A percentile compares a stretch with the other conserved stretches of the same genome.
Evolutionary conservation across 2,113 vertebrate species (phyloP).

Genomic region (Notarius quadriscutis): DNA sequence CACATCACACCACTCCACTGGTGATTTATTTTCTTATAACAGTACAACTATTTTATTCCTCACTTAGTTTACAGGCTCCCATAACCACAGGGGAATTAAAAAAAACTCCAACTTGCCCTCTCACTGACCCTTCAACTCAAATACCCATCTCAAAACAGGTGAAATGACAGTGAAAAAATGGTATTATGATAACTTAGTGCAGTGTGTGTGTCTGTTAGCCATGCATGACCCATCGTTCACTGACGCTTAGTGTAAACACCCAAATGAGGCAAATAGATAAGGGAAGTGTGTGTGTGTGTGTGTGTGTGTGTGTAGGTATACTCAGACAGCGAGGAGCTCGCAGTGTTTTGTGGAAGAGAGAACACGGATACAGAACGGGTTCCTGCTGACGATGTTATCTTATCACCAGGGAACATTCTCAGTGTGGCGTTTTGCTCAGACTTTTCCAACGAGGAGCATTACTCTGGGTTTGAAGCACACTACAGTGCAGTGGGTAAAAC

Average conservation of each 20-base stretch:
- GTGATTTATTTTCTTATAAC: background rate
- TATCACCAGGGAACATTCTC: slow-evolving; percentile 78
- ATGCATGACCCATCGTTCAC: slow-evolving; percentile 42
- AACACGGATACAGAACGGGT: slow-evolving; percentile 86
- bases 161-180: slow-evolving; percentile 3
- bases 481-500: slow-evolving; percentile 87
- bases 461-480: slow-evolving; percentile 88
- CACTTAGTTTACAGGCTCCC: background rate
- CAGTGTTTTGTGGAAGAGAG: slow-evolving; percentile 86
- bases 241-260: slow-evolving; percentile 50
- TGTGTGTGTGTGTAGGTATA: slow-evolving; percentile 75
- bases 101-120: background rate
- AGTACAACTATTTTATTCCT: background rate
- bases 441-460: slow-evolving; percentile 93
- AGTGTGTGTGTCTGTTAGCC: slow-evolving; percentile 3
- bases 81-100: background rate
- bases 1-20: background rate
- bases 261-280: slow-evolving; percentile 42
- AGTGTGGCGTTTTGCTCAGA: slow-evolving; percentile 85
- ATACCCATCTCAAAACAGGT: background rate
- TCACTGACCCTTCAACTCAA: background rate
- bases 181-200: background rate
- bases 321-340: slow-evolving; percentile 79
- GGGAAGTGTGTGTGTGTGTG: slow-evolving; percentile 34
- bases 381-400: slow-evolving; percentile 76